Conservation (phyloP, 2,797 vertebrate genomes). For the Manis crassicaudata region DNA sequence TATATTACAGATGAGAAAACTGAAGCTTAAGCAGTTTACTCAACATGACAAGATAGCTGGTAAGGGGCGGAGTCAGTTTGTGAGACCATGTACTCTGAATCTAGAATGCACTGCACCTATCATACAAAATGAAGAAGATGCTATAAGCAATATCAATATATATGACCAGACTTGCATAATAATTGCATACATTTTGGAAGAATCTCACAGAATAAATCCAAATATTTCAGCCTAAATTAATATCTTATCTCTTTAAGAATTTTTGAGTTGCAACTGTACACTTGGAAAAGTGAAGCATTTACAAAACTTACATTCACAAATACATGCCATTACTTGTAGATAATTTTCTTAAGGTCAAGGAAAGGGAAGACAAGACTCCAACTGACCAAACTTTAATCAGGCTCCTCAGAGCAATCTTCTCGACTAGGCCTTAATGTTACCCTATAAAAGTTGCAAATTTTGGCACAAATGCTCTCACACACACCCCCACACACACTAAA, state of each 20-base stretch:
- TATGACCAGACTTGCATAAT: background rate
- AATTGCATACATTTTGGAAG: background rate
- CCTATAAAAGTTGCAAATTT: background rate
- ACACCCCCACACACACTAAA: background rate
- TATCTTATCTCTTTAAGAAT: background rate
- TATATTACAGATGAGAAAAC: constrained; percentile 8
- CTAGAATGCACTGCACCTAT: background rate
- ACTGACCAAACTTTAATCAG: background rate
- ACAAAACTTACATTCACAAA: background rate
- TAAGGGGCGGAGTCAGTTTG: background rate
- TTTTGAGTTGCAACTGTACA: background rate
- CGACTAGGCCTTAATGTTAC: background rate
- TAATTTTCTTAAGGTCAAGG: background rate
- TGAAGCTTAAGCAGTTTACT: background rate
- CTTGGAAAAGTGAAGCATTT: background rate
- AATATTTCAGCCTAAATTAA: background rate
- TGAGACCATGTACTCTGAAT: background rate
- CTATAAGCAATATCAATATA: background rate
- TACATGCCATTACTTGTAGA: background rate
- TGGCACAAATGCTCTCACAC: background rate
- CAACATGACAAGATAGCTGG: background rate
- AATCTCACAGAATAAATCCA: background rate
- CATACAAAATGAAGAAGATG: background rate
- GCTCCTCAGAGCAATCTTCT: background rate
- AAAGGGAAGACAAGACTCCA: background rate